Evolutionary conservation across 2,113 vertebrate species (phyloP).

Genomic region (Semnopithecus entellus): DNA sequence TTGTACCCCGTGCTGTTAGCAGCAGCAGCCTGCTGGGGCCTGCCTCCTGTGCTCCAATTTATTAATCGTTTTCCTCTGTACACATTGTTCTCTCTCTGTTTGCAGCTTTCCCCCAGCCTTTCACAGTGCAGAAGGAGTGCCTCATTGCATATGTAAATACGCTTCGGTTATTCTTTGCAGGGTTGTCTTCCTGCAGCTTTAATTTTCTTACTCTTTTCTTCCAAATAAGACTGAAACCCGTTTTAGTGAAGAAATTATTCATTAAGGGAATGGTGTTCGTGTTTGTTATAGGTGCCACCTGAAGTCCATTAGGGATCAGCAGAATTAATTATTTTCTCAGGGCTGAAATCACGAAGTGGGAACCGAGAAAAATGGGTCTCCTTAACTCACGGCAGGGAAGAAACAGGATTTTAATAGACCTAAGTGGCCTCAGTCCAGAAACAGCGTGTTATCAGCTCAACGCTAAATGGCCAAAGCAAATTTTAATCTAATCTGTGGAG

Average conservation of each 20-base stretch:
- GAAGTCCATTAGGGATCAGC: slow-evolving; percentile 33
- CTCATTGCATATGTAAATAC: neutral
- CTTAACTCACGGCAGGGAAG: neutral
- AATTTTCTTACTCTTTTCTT: slow-evolving; percentile 46
- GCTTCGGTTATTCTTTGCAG: neutral
- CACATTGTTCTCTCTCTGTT: rapidly evolving
- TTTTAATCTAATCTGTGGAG: neutral
- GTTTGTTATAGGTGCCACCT: slow-evolving; percentile 20
- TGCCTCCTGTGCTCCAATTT: rapidly evolving
- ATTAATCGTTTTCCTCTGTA: rapidly evolving
- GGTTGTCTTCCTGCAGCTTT: neutral
- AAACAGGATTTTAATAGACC: neutral
- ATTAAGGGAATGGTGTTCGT: neutral
- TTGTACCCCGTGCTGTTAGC: rapidly evolving
- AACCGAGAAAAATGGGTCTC: neutral
- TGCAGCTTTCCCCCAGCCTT: neutral
- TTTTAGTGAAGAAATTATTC: neutral
- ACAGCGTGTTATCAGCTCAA: rapidly evolving
- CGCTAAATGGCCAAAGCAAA: rapidly evolving
- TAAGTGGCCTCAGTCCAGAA: neutral
- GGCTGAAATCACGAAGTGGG: neutral
- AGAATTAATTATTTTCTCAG: slow-evolving; percentile 5
- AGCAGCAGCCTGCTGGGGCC: neutral
- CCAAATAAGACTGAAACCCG: neutral
- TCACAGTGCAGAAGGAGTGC: rapidly evolving